Evolutionary conservation across 1,140 invertebrate species (phyloP).

Genomic region (Myzus persicae): DNA sequence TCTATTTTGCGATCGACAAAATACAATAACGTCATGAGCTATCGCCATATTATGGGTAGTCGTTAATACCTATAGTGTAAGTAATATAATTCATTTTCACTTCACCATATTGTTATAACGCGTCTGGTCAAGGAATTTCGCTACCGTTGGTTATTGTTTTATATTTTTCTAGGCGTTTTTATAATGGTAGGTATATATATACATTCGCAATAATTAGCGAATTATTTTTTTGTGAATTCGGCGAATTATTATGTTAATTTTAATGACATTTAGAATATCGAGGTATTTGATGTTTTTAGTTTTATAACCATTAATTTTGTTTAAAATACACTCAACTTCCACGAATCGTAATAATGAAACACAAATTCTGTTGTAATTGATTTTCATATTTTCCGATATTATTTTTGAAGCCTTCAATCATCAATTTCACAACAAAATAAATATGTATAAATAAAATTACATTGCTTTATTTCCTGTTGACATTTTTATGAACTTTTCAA

Average conservation of each 20-base stretch:
- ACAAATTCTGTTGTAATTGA: background rate
- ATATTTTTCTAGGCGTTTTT: background rate
- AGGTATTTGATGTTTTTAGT: background rate
- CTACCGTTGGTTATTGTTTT: background rate
- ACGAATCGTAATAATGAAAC: background rate
- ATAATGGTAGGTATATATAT: background rate
- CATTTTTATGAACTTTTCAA: background rate
- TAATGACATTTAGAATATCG: background rate
- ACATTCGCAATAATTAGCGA: background rate
- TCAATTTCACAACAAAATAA: background rate
- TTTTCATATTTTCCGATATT: background rate
- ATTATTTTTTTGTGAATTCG: background rate
- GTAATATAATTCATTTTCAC: no score
- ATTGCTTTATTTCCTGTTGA: background rate
- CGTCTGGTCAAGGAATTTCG: background rate
- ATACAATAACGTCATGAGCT: no score
- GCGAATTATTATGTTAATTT: background rate
- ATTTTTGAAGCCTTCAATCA: background rate
- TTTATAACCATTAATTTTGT: background rate
- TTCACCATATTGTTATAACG: background rate
- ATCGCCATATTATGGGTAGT: no score
- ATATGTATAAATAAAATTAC: background rate
- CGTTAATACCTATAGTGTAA: no score
- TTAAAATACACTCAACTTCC: background rate
- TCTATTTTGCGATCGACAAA: no score